Base-by-base conservation (phyloP, 2,113 vertebrate species). In the Brachyistius frenatus region DNA sequence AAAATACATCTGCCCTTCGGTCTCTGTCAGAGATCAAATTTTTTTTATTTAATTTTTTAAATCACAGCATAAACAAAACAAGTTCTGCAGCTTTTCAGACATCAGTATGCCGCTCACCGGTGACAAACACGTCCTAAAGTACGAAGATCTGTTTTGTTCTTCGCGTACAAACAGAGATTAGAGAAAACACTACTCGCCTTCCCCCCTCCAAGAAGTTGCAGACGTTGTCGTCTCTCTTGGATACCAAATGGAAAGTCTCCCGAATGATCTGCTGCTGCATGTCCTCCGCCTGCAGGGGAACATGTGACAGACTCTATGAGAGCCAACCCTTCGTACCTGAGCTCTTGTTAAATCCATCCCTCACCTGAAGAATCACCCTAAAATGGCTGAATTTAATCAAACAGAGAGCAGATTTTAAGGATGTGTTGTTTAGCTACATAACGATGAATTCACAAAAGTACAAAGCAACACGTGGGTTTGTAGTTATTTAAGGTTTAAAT, bases 131-230 rank as follows among this genome's bases (percentile, higher is more conserved):
- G 23, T 23, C 23, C 23, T 5, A 3, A 0, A n/a, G 36, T n/a
- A 30, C 0, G 15, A 52, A 36, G 39, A 35, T 23, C 0, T 44
- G 41, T 2, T 37, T 37, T 37, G 37, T 64, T 70, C 11, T 47
- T 75, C 6, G 13, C 16, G 3, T 52, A n/a, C 2, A 1, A 9
- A 54, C 31, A 30, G 10, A 68, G 23, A 54, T 2, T 5, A 39
- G 0, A 58, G 16, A 31, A 36, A 23, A 23, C 23, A 23, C 23
- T 8, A 31, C 81, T 85, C 88, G 93, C 97, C 97, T 98, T 90
- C 97, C 96, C 0, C 97, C 96, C 90, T 98, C 97, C 72, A 98
- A 86, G 91, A 98, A 99, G 86, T 97, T 99, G 92, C 97, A 98
- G 85, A 98, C 97, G 53, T 97, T 98, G 89, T 98, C 97, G 7